Evolutionary conservation across 2,113 vertebrate genomes (phyloP).

Genomic region (Ammodytes dubius): DNA sequence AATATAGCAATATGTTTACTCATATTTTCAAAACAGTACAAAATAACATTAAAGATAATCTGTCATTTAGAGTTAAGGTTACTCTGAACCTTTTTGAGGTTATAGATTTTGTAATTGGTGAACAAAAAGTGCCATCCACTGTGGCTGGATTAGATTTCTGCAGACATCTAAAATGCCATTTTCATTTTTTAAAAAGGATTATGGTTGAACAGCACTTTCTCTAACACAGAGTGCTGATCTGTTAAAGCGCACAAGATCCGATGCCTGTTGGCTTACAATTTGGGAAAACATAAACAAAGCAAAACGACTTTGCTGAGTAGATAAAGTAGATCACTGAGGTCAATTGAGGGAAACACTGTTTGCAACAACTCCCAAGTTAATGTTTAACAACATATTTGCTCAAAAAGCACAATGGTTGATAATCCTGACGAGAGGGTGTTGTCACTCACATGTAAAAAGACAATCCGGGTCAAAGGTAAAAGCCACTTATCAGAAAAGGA

Average conservation of each 20-base stretch:
- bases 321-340: background rate
- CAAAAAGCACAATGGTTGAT: background rate
- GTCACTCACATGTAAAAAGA: background rate
- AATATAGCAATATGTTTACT: too few relatives aligned
- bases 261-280: background rate
- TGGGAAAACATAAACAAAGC: background rate
- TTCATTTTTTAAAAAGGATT: constrained; percentile 19
- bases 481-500: constrained; percentile 10
- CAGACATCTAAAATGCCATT: constrained; percentile 5
- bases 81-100: background rate
- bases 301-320: background rate
- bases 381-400: background rate
- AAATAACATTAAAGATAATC: background rate
- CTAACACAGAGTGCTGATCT: constrained; percentile 11
- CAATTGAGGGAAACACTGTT: background rate
- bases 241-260: background rate
- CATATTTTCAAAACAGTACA: background rate
- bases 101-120: background rate
- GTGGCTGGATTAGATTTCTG: constrained; percentile 6
- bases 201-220: constrained; percentile 27
- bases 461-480: constrained; percentile 19
- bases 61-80: background rate
- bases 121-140: background rate
- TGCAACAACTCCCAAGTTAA: background rate
- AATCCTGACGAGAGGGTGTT: background rate